Evolutionary conservation across 1,140 invertebrate genomes (phyloP).

Genomic region (Subanguina moxae): DNA sequence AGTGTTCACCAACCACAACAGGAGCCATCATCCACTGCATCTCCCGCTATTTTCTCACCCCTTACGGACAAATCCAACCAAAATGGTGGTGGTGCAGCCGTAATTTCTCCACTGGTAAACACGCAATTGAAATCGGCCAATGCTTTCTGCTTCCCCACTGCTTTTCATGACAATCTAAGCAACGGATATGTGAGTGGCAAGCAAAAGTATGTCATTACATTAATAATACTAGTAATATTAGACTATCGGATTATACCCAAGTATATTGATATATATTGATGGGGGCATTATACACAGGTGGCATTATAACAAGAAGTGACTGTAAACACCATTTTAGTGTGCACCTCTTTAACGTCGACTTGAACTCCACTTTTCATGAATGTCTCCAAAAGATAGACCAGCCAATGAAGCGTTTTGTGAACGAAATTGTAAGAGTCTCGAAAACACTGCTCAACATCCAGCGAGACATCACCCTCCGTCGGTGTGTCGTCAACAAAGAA

Average conservation of each 20-base stretch:
- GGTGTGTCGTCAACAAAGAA: slow-evolving; percentile 45
- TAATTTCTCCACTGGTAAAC: no score
- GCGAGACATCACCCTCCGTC: slow-evolving; percentile 51
- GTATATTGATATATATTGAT: no score
- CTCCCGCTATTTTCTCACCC: background rate
- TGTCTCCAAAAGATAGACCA: slow-evolving; percentile 46
- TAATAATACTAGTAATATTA: no score
- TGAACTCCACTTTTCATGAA: slow-evolving; percentile 34
- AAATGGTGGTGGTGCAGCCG: background rate
- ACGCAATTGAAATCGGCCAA: no score
- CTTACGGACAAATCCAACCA: background rate
- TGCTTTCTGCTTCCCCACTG: no score
- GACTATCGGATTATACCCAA: no score
- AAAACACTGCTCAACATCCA: slow-evolving; percentile 51
- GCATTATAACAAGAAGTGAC: no score
- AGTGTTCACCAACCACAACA: background rate
- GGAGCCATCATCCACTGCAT: background rate
- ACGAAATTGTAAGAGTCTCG: slow-evolving; percentile 40
- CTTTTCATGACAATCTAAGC: no score
- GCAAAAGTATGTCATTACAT: no score
- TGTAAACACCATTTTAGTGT: background rate
- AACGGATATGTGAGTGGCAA: no score
- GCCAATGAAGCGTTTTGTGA: slow-evolving; percentile 44
- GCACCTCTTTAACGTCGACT: background rate
- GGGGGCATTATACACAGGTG: no score